phyloP scores from a whole-genome alignment of 2,113 vertebrate species.

The Pelmatolapia mariae region DNA sequence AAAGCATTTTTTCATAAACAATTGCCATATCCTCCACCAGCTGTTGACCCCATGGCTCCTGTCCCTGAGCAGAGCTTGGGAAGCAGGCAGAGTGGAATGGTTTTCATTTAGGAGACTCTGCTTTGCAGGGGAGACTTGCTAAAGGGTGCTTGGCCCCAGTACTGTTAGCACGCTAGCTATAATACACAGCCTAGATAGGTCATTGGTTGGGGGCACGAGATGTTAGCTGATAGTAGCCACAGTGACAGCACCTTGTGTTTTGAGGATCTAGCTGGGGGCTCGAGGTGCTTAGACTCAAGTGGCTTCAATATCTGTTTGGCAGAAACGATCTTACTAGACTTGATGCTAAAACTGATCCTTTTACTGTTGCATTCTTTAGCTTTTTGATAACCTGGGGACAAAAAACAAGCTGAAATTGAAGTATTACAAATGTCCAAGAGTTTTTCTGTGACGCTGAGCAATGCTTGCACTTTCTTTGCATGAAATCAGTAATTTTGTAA shows the following conservation, averaged over 20 bases:
- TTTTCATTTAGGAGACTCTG: constrained; percentile 87
- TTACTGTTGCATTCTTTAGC: neutral
- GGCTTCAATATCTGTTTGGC: neutral
- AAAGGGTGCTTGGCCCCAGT: constrained; percentile 78
- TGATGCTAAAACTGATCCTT: neutral
- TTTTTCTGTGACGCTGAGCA: neutral
- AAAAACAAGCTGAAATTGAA: neutral
- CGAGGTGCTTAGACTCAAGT: neutral
- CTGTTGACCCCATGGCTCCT: constrained; percentile 92
- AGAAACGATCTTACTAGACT: neutral
- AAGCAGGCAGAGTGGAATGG: constrained; percentile 75
- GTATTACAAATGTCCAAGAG: neutral
- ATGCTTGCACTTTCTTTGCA: neutral
- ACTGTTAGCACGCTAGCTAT: constrained; percentile 80
- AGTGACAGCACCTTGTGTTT: neutral
- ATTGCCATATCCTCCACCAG: constrained; percentile 99
- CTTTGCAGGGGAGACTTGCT: constrained; percentile 56
- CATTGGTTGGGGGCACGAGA: constrained; percentile 53
- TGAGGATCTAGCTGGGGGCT: neutral
- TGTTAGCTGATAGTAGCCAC: constrained; percentile 21
- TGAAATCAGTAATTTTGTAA: neutral
- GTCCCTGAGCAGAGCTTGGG: constrained; percentile 72
- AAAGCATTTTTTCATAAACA: constrained; percentile 98
- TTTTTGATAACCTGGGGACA: neutral
- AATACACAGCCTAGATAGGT: constrained; percentile 72